phyloP scores from a whole-genome alignment of 2,888 invertebrate genomes.

The Melieria picta region DNA sequence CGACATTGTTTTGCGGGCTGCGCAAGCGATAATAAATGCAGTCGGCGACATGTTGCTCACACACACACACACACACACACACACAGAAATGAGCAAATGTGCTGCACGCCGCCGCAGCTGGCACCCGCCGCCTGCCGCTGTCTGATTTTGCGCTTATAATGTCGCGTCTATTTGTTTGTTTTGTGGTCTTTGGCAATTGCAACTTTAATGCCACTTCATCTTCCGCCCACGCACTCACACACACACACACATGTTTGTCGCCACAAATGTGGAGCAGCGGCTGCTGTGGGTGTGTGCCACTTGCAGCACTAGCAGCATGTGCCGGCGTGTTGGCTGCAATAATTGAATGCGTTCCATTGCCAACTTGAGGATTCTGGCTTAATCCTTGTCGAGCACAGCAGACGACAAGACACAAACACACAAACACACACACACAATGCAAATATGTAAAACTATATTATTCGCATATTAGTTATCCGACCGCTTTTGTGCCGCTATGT shows the following conservation, averaged over 20 bases:
- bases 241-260: too few relatives aligned
- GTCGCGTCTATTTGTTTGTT: neutral
- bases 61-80: constrained; percentile 16
- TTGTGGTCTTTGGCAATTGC: neutral
- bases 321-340: constrained; percentile 37
- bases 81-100: neutral
- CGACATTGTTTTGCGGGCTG: constrained; percentile 14
- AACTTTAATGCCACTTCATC: neutral
- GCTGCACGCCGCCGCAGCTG: neutral
- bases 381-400: constrained; percentile 31
- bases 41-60: constrained; percentile 14
- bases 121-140: neutral
- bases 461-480: neutral
- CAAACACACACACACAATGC: neutral
- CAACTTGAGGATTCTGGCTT: constrained; percentile 42
- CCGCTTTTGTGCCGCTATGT: too few relatives aligned
- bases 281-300: too few relatives aligned
- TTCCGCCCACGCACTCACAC: too few relatives aligned
- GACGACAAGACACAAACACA: neutral
- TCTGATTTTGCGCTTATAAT: too few relatives aligned
- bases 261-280: too few relatives aligned
- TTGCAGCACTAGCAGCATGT: neutral
- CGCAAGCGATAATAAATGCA: constrained; percentile 1
- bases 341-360: constrained; percentile 45
- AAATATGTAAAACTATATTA: neutral